phyloP scores from a whole-genome alignment of 92 coral and sea anemone species.

The Virgularia gustaviana region DNA sequence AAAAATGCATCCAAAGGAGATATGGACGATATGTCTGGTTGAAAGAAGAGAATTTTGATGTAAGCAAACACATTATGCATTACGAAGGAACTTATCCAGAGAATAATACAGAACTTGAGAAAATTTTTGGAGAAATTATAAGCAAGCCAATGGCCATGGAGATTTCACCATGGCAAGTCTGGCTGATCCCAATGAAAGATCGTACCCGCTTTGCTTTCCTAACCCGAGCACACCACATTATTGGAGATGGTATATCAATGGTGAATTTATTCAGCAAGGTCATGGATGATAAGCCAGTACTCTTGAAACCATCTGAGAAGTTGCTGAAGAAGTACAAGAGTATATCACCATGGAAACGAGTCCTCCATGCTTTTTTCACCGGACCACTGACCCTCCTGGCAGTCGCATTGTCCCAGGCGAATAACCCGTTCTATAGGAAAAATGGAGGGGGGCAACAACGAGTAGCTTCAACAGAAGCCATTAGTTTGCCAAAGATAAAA shows the following conservation, averaged over 20 bases:
- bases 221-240: conserved; percentile 75
- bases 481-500: conserved; percentile 66
- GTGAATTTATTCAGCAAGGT: conserved; percentile 61
- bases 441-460: conserved; percentile 77
- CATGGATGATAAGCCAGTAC: conserved; percentile 81
- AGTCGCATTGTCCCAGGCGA: conserved; percentile 72
- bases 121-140: conserved; percentile 54
- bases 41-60: conserved; percentile 71
- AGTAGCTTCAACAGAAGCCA: conserved; percentile 71
- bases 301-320: conserved; percentile 90
- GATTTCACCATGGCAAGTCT: conserved; percentile 83
- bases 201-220: conserved; percentile 67
- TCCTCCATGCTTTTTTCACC: conserved; percentile 59
- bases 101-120: conserved; percentile 64
- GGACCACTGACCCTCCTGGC: conserved; percentile 86
- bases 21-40: conserved; percentile 85
- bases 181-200: conserved; percentile 59
- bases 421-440: conserved; percentile 68
- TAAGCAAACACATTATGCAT: conserved; percentile 54
- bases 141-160: conserved; percentile 63
- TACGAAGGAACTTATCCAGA: conserved; percentile 67
- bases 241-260: conserved; percentile 89
- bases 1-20: conserved; percentile 53
- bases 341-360: conserved; percentile 63
- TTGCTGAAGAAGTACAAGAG: conserved; percentile 52